Evolutionary conservation across 2,113 vertebrate genomes (phyloP).

Genomic region (Tragelaphus buxtoni): DNA sequence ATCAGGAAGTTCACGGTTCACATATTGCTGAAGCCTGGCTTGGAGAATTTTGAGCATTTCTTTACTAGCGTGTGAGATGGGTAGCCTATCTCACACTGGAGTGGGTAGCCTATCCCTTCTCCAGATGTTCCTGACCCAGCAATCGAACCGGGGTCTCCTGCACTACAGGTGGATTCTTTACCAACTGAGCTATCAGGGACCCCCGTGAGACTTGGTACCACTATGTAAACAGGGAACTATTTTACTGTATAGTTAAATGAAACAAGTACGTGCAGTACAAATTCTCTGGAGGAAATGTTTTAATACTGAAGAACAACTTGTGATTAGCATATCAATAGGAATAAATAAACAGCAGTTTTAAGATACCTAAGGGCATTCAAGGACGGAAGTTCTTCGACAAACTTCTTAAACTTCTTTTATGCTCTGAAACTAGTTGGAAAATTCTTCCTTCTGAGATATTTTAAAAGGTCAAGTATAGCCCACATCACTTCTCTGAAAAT

Average conservation of each 20-base stretch:
- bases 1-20: no score
- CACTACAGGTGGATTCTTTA: not conserved
- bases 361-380: conserved; percentile 31
- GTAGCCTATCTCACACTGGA: no score
- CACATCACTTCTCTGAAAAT: conserved; percentile 23
- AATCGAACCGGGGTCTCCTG: not conserved
- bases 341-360: conserved; percentile 37
- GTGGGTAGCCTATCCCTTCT: not conserved
- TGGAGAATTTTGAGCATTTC: no score
- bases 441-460: conserved; percentile 31
- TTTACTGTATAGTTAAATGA: not conserved
- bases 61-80: no score
- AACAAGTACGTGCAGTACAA: not conserved
- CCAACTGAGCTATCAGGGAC: not conserved
- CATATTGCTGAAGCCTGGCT: no score
- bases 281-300: conserved; percentile 28
- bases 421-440: conserved; percentile 20
- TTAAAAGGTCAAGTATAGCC: conserved; percentile 40
- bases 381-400: conserved; percentile 37
- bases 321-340: conserved; percentile 52
- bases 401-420: conserved; percentile 57
- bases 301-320: conserved; percentile 17
- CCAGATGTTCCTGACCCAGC: not conserved
- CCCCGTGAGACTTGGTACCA: not conserved
- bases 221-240: not conserved